Percentiles rank a stretch among this genome's conserved stretches.
Evolutionary conservation across 2,888 invertebrate species (phyloP).

Genomic region (Tenthredo mesomela): DNA sequence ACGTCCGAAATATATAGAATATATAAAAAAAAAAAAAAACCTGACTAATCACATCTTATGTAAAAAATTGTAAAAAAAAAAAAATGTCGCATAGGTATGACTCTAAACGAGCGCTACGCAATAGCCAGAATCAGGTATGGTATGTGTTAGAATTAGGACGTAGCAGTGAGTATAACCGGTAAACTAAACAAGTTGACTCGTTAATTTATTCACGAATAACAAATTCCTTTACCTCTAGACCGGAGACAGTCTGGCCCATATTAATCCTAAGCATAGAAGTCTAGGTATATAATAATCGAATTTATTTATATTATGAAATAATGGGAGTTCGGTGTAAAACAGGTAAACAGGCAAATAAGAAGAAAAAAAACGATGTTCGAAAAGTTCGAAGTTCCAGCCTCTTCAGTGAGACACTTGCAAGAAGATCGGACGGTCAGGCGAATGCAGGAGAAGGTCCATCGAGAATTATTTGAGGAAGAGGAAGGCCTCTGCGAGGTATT

Average conservation of each 20-base stretch:
- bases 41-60: slow-evolving; percentile 3
- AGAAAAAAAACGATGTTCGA: too few relatives aligned
- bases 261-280: background rate
- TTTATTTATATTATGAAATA: too few relatives aligned
- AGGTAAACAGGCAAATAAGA: too few relatives aligned
- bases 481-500: too few relatives aligned
- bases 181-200: background rate
- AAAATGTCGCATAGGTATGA: background rate
- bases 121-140: background rate
- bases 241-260: background rate
- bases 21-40: background rate
- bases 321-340: too few relatives aligned
- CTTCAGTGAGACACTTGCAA: too few relatives aligned
- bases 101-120: background rate
- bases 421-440: too few relatives aligned
- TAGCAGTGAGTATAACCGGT: slow-evolving; percentile 18
- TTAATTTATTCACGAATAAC: background rate
- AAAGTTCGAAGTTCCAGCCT: too few relatives aligned
- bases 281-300: background rate
- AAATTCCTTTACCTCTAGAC: background rate
- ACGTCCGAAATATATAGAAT: background rate
- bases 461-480: too few relatives aligned
- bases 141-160: slow-evolving; percentile 15
- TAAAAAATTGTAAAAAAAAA: background rate
- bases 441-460: background rate